These are phyloP conservation scores for Meliscaeva auricollis DNA, from an alignment of 2,888 invertebrate species.

Conservation along the genomic window DNA sequence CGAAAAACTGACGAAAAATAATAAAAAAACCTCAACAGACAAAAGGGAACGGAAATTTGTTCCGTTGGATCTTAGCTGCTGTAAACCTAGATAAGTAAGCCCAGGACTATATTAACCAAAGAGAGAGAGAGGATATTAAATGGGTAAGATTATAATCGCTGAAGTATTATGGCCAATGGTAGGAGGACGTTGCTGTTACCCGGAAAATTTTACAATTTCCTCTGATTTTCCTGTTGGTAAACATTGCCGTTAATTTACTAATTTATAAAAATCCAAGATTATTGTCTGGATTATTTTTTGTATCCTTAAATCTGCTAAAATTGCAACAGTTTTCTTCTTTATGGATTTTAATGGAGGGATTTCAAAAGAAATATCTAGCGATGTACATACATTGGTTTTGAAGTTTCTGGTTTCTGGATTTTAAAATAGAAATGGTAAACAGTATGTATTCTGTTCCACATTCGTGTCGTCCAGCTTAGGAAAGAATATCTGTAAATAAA, in stretches of 20 bases:
- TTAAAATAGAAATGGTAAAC: no score
- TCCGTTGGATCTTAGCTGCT: slow-evolving; percentile 43
- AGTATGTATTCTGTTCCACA: no score
- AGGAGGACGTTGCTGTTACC: slow-evolving; percentile 6
- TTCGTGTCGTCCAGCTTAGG: no score
- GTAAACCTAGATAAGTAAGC: slow-evolving; percentile 57
- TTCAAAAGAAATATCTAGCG: no score
- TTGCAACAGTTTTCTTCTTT: no score
- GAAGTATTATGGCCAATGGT: neutral
- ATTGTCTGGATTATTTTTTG: neutral
- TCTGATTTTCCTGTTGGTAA: slow-evolving; percentile 36
- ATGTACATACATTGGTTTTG: no score
- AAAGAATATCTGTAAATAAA: no score
- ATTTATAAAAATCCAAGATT: slow-evolving; percentile 20
- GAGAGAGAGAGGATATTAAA: slow-evolving; percentile 55
- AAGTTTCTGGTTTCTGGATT: no score
- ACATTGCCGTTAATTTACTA: slow-evolving; percentile 24
- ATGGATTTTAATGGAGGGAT: no score
- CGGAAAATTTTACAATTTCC: slow-evolving; percentile 34
- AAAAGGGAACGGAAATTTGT: slow-evolving; percentile 52
- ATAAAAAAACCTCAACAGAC: slow-evolving; percentile 9
- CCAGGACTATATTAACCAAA: slow-evolving; percentile 33
- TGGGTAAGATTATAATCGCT: slow-evolving; percentile 40
- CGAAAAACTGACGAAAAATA: slow-evolving; percentile 37
- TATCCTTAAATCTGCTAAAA: no score